A percentile compares a stretch with the other conserved stretches of the same genome.
These are phyloP conservation scores for Trachelipus rathkii DNA, from an alignment of 1,140 invertebrate genomes.

Conservation along the genomic window DNA sequence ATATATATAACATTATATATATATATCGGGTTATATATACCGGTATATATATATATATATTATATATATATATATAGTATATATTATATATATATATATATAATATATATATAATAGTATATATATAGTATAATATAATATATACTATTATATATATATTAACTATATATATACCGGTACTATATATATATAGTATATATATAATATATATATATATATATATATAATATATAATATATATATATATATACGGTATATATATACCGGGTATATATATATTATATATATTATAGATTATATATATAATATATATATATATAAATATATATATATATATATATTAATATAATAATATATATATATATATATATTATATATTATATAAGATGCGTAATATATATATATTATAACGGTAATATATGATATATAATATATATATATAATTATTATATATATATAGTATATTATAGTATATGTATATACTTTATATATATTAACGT, in stretches of 20 bases:
- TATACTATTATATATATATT: too few relatives aligned
- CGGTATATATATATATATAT: too few relatives aligned
- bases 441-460: not conserved
- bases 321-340: not conserved
- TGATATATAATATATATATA: not conserved
- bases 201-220: not conserved
- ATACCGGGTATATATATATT: not conserved
- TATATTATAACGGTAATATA: not conserved
- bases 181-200: not conserved
- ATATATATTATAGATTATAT: not conserved
- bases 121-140: not conserved
- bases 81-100: not conserved
- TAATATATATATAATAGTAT: not conserved
- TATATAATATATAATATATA: not conserved
- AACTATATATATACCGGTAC: not conserved
- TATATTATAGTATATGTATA: not conserved
- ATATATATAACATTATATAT: not conserved
- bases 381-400: not conserved
- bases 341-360: not conserved
- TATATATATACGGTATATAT: not conserved
- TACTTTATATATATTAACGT: not conserved
- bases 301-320: not conserved
- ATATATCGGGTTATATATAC: too few relatives aligned
- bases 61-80: not conserved
- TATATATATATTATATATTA: conserved; percentile 1